Evolutionary conservation across 2,797 vertebrate genomes (phyloP).

Genomic region (Diceros bicornis): DNA sequence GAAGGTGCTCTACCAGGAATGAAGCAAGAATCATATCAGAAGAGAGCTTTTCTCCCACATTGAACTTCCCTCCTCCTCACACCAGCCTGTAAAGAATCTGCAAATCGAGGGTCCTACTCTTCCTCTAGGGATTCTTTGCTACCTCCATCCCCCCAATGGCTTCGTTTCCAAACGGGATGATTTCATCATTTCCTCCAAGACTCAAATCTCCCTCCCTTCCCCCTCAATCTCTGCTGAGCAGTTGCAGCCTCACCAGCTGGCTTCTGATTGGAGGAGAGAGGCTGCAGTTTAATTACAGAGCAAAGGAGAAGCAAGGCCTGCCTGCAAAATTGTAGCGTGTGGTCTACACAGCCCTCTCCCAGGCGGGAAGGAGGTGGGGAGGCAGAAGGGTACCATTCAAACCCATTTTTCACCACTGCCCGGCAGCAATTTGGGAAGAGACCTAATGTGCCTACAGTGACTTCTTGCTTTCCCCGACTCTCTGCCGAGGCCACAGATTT

Average conservation of each 20-base stretch:
- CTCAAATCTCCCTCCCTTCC: neutral
- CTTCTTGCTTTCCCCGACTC: slow-evolving; percentile 75
- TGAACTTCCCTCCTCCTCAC: neutral
- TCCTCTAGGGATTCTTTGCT: neutral
- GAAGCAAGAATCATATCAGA: neutral
- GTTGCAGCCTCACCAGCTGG: neutral
- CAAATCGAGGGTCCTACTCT: neutral
- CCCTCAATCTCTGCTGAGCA: neutral
- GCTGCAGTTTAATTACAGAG: slow-evolving; percentile 38
- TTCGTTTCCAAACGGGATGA: neutral
- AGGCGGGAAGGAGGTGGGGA: neutral
- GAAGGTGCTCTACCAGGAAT: neutral
- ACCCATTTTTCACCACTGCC: slow-evolving; percentile 74
- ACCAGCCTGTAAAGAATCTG: neutral
- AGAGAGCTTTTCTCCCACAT: neutral
- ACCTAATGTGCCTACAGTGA: slow-evolving; percentile 72
- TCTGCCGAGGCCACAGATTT: slow-evolving; percentile 80
- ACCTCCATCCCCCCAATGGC: neutral
- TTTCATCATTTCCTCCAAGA: slow-evolving; percentile 25
- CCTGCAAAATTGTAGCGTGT: neutral
- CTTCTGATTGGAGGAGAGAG: slow-evolving; percentile 16
- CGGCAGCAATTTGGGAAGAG: slow-evolving; percentile 64
- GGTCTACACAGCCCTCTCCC: neutral
- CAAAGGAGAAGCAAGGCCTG: neutral
- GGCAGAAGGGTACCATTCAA: slow-evolving; percentile 61